Evolutionary conservation across 2,113 vertebrate genomes (phyloP).

Genomic region (Xenopus laevis): DNA sequence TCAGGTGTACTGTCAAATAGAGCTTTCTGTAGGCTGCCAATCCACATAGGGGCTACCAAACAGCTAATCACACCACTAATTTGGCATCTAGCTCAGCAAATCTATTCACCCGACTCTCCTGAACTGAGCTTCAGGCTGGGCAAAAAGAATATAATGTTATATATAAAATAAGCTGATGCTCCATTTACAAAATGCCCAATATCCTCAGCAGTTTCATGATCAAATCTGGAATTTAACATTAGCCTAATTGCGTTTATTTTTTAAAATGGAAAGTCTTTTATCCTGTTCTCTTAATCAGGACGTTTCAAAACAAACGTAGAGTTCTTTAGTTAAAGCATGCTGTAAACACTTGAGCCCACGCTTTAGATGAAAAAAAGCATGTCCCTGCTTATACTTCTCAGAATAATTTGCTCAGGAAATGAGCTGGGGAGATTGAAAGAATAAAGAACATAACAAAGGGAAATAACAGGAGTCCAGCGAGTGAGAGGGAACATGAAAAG

Average conservation of each 20-base stretch:
- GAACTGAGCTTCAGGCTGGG: no score
- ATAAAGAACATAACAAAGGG: neutral
- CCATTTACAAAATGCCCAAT: no score
- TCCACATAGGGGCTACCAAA: no score
- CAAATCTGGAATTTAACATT: neutral
- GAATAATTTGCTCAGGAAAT: neutral
- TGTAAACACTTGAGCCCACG: neutral
- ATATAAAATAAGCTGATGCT: no score
- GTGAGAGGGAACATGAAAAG: no score
- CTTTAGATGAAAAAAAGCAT: neutral
- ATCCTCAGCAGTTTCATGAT: no score
- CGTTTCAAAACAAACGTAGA: neutral
- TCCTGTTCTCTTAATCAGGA: neutral
- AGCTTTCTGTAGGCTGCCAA: no score
- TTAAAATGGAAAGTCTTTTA: neutral
- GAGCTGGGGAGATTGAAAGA: neutral
- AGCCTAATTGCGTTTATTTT: neutral
- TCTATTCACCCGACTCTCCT: no score
- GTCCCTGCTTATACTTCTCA: neutral
- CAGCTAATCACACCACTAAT: no score
- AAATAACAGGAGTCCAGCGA: neutral
- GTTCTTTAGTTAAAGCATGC: neutral
- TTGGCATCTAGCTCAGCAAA: no score
- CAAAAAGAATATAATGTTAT: no score
- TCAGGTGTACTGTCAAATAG: no score